Evolutionary conservation across 53 echinoderm and acorn worm species (phyloP).

Genomic region (Echinometra lucunter): DNA sequence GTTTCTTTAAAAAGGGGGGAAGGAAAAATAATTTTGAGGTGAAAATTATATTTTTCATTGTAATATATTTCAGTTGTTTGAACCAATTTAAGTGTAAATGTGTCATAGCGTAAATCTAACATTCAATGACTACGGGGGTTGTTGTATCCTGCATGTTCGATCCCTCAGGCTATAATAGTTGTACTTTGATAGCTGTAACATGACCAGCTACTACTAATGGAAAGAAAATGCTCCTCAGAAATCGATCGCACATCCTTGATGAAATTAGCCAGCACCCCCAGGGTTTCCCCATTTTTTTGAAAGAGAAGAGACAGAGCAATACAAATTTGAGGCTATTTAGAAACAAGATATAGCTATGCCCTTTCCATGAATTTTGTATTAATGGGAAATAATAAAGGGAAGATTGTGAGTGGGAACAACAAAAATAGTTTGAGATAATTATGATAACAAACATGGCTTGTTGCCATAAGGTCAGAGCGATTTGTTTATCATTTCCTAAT

Average conservation of each 20-base stretch:
- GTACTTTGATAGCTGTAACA: neutral
- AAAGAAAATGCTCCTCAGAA: constrained; percentile 47
- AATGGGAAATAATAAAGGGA: no score
- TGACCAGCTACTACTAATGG: constrained; percentile 31
- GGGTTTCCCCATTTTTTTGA: neutral
- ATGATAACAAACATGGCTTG: neutral
- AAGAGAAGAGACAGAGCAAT: neutral
- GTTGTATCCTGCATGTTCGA: neutral
- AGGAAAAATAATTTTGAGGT: neutral
- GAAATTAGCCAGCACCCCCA: neutral
- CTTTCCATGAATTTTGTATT: neutral
- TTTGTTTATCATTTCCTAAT: neutral
- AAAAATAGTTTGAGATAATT: neutral
- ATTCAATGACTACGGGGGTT: neutral
- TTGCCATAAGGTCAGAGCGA: neutral
- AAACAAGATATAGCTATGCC: constrained; percentile 28
- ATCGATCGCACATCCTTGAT: neutral
- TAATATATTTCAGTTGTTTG: neutral
- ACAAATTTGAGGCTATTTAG: neutral
- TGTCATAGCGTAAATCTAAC: neutral
- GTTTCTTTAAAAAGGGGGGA: no score
- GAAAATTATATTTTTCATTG: no score
- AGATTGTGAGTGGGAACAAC: neutral
- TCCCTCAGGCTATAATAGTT: neutral
- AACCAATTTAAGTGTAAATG: neutral